Percentiles rank a stretch among this genome's conserved stretches.
Conservation (phyloP, 2,797 vertebrate genomes). For the Leptodactylus fallax region DNA sequence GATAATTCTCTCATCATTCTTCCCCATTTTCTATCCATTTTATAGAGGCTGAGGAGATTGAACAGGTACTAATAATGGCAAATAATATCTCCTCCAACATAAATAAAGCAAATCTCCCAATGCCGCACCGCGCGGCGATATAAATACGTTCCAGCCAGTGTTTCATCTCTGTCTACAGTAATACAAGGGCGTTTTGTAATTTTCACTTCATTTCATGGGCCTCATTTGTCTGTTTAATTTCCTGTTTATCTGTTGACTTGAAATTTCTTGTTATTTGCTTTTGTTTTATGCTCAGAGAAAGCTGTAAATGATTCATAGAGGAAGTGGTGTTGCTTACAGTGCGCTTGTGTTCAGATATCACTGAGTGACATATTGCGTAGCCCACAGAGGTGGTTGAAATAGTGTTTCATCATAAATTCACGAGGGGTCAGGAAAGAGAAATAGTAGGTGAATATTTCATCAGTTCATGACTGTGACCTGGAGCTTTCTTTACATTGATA, state of each 20-base stretch:
- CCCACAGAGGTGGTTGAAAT: not conserved
- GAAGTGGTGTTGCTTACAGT: slow-evolving; percentile 18
- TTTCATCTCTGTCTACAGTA: slow-evolving; percentile 21
- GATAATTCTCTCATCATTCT: slow-evolving; percentile 52
- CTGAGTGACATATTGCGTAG: not conserved
- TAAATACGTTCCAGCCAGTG: slow-evolving; percentile 20
- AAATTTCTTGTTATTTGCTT: slow-evolving; percentile 29
- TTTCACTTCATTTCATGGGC: slow-evolving; percentile 44
- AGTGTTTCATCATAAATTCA: slow-evolving; percentile 15
- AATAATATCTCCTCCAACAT: slow-evolving; percentile 51
- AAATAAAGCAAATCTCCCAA: slow-evolving; percentile 39
- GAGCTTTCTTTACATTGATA: slow-evolving; percentile 26
- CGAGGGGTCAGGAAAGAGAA: not conserved
- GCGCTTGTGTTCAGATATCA: not conserved
- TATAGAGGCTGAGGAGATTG: slow-evolving; percentile 30
- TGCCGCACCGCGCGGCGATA: not conserved
- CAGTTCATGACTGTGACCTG: not conserved
- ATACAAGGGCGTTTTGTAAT: slow-evolving; percentile 50
- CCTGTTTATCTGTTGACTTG: slow-evolving; percentile 37
- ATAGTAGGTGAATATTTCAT: slow-evolving; percentile 19
- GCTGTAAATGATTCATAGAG: slow-evolving; percentile 37
- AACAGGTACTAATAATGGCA: slow-evolving; percentile 52
- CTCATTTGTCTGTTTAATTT: slow-evolving; percentile 53
- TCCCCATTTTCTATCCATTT: slow-evolving; percentile 51
- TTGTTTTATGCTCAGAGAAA: slow-evolving; percentile 32